Conservation (phyloP, 2,888 invertebrate species). For the Nomada fucata region DNA sequence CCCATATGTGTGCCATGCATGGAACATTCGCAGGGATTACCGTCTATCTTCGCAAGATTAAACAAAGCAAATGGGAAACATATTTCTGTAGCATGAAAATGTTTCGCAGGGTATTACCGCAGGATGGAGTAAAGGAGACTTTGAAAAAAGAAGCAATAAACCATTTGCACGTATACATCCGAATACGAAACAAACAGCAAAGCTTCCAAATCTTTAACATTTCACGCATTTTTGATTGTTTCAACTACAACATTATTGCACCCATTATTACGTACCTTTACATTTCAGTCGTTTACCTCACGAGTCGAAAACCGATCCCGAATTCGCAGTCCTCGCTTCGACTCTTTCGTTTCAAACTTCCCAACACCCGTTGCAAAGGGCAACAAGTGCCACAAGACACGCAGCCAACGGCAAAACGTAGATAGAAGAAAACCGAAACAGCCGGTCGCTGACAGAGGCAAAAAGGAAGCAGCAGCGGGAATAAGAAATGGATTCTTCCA, state of each 20-base stretch:
- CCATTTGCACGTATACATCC: background rate
- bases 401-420: constrained; percentile 17
- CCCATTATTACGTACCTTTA: too few species aligned
- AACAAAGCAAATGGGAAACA: background rate
- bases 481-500: constrained; percentile 11
- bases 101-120: background rate
- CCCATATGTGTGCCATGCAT: background rate
- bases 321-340: background rate
- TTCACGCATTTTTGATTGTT: too few species aligned
- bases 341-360: background rate
- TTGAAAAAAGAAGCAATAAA: too few species aligned
- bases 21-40: background rate
- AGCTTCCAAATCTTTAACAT: background rate
- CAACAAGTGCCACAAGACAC: constrained; percentile 43
- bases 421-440: constrained; percentile 6
- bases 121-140: too few species aligned
- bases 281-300: too few species aligned
- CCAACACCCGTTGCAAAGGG: background rate
- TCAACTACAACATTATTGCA: too few species aligned
- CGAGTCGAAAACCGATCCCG: background rate
- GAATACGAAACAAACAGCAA: background rate
- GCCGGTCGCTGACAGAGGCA: background rate
- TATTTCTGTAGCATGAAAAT: background rate
- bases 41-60: background rate
- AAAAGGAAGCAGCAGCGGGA: constrained; percentile 1